Conservation (phyloP, 2,888 invertebrate species). For the Priapulus caudatus region DNA sequence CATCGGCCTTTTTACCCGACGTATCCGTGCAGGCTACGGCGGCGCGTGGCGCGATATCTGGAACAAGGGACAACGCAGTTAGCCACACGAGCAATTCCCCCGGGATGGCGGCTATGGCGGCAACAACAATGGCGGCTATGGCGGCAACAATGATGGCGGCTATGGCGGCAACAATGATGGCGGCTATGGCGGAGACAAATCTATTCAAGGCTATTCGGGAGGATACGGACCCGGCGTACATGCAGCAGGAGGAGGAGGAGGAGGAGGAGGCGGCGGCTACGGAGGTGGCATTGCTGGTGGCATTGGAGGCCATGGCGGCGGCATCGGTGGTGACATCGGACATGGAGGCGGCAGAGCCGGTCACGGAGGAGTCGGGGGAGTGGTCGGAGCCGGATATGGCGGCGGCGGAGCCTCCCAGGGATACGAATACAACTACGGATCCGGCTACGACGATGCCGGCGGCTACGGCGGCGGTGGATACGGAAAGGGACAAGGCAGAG, state of each 20-base stretch:
- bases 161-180: neutral
- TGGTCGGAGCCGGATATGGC: neutral
- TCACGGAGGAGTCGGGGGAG: neutral
- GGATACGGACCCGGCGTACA: neutral
- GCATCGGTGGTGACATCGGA: neutral
- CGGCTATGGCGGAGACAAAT: conserved; percentile 1
- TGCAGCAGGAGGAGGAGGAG: neutral
- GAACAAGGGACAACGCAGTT: no score
- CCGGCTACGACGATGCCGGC: neutral
- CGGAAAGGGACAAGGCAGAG: no score
- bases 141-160: neutral
- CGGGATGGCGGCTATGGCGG: conserved; percentile 1
- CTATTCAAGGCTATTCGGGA: neutral
- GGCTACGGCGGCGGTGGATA: neutral
- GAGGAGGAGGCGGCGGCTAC: neutral
- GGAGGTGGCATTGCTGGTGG: neutral
- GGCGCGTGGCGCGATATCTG: no score
- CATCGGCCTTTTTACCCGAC: no score
- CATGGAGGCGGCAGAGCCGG: neutral
- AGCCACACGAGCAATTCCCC: no score
- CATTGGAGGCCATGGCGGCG: neutral
- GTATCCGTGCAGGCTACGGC: no score
- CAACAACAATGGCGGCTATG: conserved; percentile 3
- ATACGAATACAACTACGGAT: neutral
- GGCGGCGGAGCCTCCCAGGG: no score